Conservation (phyloP, 2,888 invertebrate genomes). For the Nebria salina region DNA sequence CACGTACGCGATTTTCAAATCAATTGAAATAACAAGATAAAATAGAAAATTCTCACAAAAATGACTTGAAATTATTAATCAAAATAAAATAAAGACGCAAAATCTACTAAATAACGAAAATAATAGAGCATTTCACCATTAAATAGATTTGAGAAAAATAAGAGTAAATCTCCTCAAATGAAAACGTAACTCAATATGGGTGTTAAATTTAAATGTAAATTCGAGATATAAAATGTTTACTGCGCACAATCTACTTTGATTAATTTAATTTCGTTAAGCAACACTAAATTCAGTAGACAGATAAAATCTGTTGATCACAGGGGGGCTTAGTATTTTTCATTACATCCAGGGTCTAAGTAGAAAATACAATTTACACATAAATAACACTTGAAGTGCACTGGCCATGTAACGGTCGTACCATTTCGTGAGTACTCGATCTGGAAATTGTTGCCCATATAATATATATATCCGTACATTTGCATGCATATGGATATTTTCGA, state of each 20-base stretch:
- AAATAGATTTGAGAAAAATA: too few species aligned
- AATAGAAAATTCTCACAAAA: too few species aligned
- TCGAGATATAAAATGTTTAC: neutral
- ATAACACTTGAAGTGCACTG: slow-evolving; percentile 11
- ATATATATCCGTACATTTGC: too few species aligned
- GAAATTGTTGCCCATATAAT: neutral
- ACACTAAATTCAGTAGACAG: slow-evolving; percentile 36
- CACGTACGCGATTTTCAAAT: neutral
- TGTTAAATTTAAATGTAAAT: neutral
- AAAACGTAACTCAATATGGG: too few species aligned
- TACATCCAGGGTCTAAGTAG: slow-evolving; percentile 26
- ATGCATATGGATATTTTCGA: too few species aligned
- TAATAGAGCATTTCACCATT: too few species aligned
- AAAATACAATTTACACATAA: slow-evolving; percentile 43
- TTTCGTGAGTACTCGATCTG: neutral
- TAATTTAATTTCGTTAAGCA: slow-evolving; percentile 44
- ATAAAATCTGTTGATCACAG: slow-evolving; percentile 36
- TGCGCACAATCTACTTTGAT: slow-evolving; percentile 6
- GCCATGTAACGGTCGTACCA: neutral
- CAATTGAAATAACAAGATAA: neutral
- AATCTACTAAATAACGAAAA: too few species aligned
- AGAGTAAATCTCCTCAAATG: too few species aligned
- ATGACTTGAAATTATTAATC: too few species aligned
- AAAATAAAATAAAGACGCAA: too few species aligned
- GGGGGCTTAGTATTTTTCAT: slow-evolving; percentile 34